These are phyloP conservation scores for Loripinus fragilis DNA, from an alignment of 2,888 invertebrate species.

Conservation along the genomic window DNA sequence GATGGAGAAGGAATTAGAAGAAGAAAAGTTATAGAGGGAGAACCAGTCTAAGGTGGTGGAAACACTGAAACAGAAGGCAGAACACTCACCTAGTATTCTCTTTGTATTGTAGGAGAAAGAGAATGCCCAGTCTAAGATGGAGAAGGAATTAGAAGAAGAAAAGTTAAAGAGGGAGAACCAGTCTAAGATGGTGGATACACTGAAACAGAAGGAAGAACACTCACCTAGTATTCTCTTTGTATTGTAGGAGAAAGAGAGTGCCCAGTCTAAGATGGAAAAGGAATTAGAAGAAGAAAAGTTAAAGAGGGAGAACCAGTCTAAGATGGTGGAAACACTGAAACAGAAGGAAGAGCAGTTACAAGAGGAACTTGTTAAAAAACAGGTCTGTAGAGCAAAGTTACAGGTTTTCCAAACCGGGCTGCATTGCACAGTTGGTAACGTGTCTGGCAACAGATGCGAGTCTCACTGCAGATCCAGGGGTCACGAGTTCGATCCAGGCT, in stretches of 20 bases:
- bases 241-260: conserved; percentile 64
- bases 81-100: too few species aligned
- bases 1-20: too few species aligned
- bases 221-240: too few species aligned
- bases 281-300: conserved; percentile 69
- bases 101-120: conserved; percentile 66
- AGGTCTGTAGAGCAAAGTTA: conserved; percentile 60
- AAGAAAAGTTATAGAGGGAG: too few species aligned
- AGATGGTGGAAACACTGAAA: conserved; percentile 54
- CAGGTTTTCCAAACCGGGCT: too few species aligned
- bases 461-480: too few species aligned
- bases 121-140: conserved; percentile 62
- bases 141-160: conserved; percentile 66
- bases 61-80: too few species aligned
- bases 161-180: conserved; percentile 67
- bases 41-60: too few species aligned
- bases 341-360: conserved; percentile 62
- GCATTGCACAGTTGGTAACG: too few species aligned
- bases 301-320: conserved; percentile 63
- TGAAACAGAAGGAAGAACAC: conserved; percentile 63
- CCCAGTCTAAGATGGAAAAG: conserved; percentile 63
- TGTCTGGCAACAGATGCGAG: too few species aligned
- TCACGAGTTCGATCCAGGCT: too few species aligned
- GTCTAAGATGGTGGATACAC: conserved; percentile 50
- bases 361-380: conserved; percentile 61